These are phyloP conservation scores for Calameuta pallipes DNA, from an alignment of 2,888 invertebrate genomes.

Conservation along the genomic window DNA sequence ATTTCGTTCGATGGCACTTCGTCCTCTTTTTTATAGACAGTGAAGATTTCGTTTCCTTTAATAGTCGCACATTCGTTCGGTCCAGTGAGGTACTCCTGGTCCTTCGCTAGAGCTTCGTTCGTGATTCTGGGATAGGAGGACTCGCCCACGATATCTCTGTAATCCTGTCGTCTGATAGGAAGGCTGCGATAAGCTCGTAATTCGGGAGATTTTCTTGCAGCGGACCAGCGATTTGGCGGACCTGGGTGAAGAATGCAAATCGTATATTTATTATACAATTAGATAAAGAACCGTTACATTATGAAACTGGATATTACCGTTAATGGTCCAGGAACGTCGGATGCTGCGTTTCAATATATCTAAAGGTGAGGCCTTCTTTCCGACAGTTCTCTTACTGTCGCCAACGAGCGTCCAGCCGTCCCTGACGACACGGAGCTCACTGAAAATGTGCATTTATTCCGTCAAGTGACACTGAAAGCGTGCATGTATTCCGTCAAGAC, in stretches of 20 bases:
- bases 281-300: background rate
- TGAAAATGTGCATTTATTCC: slow-evolving; percentile 64
- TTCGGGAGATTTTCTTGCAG: slow-evolving; percentile 69
- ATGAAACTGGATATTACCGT: slow-evolving; percentile 68
- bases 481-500: slow-evolving; percentile 25
- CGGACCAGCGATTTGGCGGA: slow-evolving; percentile 69
- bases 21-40: slow-evolving; percentile 22
- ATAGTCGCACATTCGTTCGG: slow-evolving; percentile 27
- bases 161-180: slow-evolving; percentile 69
- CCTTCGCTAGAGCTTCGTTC: slow-evolving; percentile 6
- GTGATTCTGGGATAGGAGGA: background rate
- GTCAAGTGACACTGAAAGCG: slow-evolving; percentile 68
- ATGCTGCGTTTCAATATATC: slow-evolving; percentile 77
- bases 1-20: slow-evolving; percentile 30
- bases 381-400: slow-evolving; percentile 68
- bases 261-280: background rate
- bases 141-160: slow-evolving; percentile 26
- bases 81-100: slow-evolving; percentile 23
- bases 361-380: slow-evolving; percentile 69
- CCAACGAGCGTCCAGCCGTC: slow-evolving; percentile 79
- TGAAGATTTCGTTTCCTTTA: slow-evolving; percentile 29
- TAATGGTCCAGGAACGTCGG: slow-evolving; percentile 79
- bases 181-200: slow-evolving; percentile 72
- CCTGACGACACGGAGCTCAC: slow-evolving; percentile 77
- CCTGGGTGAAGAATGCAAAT: slow-evolving; percentile 53